Conservation (phyloP, 1,140 invertebrate species). For the Drosophila virilis region DNA sequence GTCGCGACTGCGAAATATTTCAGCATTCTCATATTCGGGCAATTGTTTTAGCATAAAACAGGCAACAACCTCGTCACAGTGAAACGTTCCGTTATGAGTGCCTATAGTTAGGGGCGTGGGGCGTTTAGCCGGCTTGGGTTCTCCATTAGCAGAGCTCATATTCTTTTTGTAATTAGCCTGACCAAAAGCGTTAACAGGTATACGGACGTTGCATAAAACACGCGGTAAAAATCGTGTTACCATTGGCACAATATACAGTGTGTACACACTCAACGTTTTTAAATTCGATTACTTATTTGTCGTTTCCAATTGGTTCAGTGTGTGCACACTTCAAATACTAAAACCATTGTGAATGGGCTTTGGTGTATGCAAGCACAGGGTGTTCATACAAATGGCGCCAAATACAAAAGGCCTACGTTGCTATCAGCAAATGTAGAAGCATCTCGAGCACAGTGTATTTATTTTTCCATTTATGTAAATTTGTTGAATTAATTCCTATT, state of each 20-base stretch:
- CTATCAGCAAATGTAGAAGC: too few species aligned
- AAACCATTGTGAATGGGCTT: conserved; percentile 6
- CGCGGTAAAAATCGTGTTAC: conserved; percentile 22
- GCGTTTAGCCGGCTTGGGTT: conserved; percentile 56
- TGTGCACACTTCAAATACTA: conserved; percentile 6
- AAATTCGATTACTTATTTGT: background rate
- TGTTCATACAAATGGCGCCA: conserved; percentile 5
- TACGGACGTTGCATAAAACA: conserved; percentile 7
- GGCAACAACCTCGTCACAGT: conserved; percentile 97
- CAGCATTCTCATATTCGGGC: conserved; percentile 91
- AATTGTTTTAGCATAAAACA: conserved; percentile 95
- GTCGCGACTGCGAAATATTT: conserved; percentile 90
- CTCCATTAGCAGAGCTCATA: conserved; percentile 38
- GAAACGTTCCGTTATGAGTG: conserved; percentile 93
- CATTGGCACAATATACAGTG: conserved; percentile 22
- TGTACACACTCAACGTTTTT: conserved; percentile 13
- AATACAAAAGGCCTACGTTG: background rate
- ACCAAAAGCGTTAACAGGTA: background rate
- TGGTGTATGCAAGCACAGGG: conserved; percentile 9
- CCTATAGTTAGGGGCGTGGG: conserved; percentile 86
- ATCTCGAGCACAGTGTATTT: background rate
- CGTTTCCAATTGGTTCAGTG: conserved; percentile 3
- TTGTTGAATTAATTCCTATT: background rate
- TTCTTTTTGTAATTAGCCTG: conserved; percentile 7
- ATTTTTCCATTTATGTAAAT: background rate